Conservation (phyloP, 2,113 vertebrate species). For the Oncorhynchus clarkii region DNA sequence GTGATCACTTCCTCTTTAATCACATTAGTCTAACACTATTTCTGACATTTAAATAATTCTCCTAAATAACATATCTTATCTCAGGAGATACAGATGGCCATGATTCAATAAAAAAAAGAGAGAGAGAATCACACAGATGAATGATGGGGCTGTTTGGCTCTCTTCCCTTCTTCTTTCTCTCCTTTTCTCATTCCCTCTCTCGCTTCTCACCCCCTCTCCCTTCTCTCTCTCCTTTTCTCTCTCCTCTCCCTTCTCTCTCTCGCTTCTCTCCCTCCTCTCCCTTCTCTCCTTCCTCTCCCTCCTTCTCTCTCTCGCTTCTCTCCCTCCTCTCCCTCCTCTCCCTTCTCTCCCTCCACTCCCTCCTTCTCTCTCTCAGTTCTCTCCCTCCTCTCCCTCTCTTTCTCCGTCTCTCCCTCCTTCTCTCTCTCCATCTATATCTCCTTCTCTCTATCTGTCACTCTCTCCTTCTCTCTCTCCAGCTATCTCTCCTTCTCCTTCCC, state of each 20-base stretch:
- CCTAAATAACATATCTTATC: conserved; percentile 71
- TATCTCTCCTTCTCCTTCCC: too few relatives aligned
- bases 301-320: not conserved
- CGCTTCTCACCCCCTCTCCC: too few relatives aligned
- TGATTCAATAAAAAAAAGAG: conserved; percentile 64
- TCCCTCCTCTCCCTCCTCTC: too few relatives aligned
- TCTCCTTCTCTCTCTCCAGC: not conserved
- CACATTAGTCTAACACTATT: conserved; percentile 72
- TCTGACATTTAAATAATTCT: conserved; percentile 73
- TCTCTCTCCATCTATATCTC: too few relatives aligned
- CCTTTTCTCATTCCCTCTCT: too few relatives aligned
- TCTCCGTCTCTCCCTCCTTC: not conserved
- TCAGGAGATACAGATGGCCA: conserved; percentile 70
- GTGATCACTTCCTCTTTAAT: conserved; percentile 75
- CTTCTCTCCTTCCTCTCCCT: not conserved
- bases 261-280: too few relatives aligned
- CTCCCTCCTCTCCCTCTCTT: conserved; percentile 12
- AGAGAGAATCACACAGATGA: conserved; percentile 21
- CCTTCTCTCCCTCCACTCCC: conserved; percentile 19
- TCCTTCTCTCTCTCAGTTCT: conserved; percentile 24
- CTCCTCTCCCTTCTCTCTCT: not conserved
- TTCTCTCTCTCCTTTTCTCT: not conserved
- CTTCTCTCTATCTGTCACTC: too few relatives aligned
- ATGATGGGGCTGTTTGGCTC: conserved; percentile 32
- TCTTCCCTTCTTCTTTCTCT: too few relatives aligned